phyloP scores from a whole-genome alignment of 2,113 vertebrate species.

The Hemiscyllium ocellatum region DNA sequence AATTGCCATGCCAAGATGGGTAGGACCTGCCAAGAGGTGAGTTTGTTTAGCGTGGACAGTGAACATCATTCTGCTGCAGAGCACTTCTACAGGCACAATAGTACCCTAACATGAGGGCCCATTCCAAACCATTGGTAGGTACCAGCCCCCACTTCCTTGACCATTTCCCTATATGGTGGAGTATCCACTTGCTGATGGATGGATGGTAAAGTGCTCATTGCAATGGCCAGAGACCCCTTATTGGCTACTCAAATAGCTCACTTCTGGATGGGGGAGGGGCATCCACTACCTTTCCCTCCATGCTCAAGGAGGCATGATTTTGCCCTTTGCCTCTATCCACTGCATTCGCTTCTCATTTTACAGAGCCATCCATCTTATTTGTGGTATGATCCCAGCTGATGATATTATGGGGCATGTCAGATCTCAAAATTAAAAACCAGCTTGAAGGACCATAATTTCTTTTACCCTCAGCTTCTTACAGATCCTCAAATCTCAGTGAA shows the following conservation, averaged over 20 bases:
- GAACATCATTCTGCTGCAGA: no score
- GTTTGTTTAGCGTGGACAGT: no score
- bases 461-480: no score
- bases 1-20: not conserved
- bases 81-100: not conserved
- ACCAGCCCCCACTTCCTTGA: not conserved
- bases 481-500: no score
- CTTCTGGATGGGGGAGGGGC: not conserved
- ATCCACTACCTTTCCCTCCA: not conserved
- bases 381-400: no score
- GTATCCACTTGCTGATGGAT: not conserved
- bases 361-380: not conserved
- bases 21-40: not conserved
- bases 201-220: not conserved
- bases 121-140: not conserved
- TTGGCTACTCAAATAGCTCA: not conserved
- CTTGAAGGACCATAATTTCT: no score
- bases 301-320: not conserved
- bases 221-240: not conserved
- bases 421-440: no score
- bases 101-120: not conserved
- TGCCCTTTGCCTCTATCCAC: no score
- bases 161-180: not conserved
- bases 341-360: not conserved
- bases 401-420: no score